Base-by-base conservation (phyloP, 2,888 invertebrate genomes). In the Boloria selene region DNA sequence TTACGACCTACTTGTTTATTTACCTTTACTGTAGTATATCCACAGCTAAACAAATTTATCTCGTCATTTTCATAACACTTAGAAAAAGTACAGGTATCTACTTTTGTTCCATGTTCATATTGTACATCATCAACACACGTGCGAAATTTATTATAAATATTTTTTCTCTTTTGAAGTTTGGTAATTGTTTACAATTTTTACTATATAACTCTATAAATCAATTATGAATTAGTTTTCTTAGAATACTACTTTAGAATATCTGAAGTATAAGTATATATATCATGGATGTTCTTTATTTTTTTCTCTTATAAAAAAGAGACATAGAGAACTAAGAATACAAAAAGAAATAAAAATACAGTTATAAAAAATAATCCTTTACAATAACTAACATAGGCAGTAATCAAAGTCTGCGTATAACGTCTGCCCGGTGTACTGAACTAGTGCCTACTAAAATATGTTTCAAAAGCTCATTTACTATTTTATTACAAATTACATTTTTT, bases 201-300 rank as follows among this genome's bases (percentile, higher is more conserved):
- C 18, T 59, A 18, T 17, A 45, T 59, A 38, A 50, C n/a, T 4
- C 50, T 18, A 50, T 59, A 59, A 59, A 59, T 59, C 59, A 31
- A 49, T 50, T 45, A 56, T 13, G 45, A 45, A 45, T 13, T 13
- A 26, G 22, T n/a, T 16, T 44, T 45, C 42, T 56, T 59, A 31
- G 47, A 31, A 59, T 49, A 49, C 18, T 13, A 22, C 18, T 17
- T 31, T 55, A 55, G 42, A 45, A 14, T 44, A 55, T 18, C 31
- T 38, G 10, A 38, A 31, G n/a, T n/a, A n/a, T n/a, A n/a, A n/a
- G n/a, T n/a, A n/a, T n/a, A 53, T 26, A 54, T 17, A 14, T 31
- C 42, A 31, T 54, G 38, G 16, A 42, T 17, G 13, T 54, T 54
- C 38, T 5, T 38, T 38, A 17, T 13, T 14, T 14, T n/a, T 44